A percentile compares a stretch with the other conserved stretches of the same genome.
Conservation (phyloP, 2,888 invertebrate species). For the Thelaira solivaga region DNA sequence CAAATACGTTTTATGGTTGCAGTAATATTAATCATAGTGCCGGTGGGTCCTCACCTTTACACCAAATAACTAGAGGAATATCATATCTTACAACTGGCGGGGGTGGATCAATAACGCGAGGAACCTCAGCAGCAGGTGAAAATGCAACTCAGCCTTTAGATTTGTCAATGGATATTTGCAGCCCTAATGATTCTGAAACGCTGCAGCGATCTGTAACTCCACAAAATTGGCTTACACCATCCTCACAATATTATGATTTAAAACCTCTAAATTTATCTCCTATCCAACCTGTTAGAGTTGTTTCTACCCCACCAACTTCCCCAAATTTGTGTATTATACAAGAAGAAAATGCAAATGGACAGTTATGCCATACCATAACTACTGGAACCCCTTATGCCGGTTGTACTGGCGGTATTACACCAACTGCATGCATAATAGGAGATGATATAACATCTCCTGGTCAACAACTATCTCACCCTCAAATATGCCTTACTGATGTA, state of each 20-base stretch:
- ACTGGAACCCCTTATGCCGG: conserved; percentile 71
- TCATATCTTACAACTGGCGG: conserved; percentile 84
- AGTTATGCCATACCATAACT: conserved; percentile 74
- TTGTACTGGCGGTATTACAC: conserved; percentile 71
- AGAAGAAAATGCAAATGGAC: conserved; percentile 81
- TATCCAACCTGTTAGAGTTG: conserved; percentile 75
- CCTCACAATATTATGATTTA: conserved; percentile 73
- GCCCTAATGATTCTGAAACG: conserved; percentile 55
- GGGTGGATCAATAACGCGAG: conserved; percentile 84
- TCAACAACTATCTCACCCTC: conserved; percentile 81
- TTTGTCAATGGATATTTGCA: conserved; percentile 75
- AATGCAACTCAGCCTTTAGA: conserved; percentile 75
- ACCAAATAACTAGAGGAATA: conserved; percentile 83
- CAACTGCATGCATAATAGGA: conserved; percentile 46
- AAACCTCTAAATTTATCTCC: conserved; percentile 76
- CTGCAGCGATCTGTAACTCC: conserved; percentile 22
- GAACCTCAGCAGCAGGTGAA: conserved; percentile 80
- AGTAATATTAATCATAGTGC: conserved; percentile 69
- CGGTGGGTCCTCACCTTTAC: conserved; percentile 80
- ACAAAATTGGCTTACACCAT: conserved; percentile 72
- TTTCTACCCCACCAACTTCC: conserved; percentile 76
- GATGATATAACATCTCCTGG: conserved; percentile 64
- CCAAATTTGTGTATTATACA: conserved; percentile 86
- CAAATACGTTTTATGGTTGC: conserved; percentile 66
- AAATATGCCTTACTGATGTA: conserved; percentile 95